Conservation (phyloP, 1,140 invertebrate species). For the Dreissena polymorpha region DNA sequence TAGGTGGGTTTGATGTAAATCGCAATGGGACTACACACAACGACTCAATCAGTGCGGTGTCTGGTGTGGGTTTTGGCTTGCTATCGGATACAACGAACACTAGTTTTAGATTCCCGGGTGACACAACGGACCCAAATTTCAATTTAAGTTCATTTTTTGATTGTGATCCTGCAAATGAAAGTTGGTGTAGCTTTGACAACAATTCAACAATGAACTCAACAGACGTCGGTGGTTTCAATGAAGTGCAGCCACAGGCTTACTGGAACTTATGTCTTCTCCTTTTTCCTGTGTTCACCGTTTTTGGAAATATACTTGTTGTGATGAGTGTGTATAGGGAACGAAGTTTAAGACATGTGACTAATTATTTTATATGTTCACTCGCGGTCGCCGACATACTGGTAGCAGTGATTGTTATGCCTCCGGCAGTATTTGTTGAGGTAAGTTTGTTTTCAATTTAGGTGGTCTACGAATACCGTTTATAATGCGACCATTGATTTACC, state of each 20-base stretch:
- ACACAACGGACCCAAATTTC: constrained; percentile 39
- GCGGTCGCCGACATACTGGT: constrained; percentile 98
- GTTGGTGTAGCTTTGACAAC: constrained; percentile 17
- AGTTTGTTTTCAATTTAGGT: constrained; percentile 78
- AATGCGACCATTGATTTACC: background rate
- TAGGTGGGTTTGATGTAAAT: background rate
- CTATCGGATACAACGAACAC: constrained; percentile 51
- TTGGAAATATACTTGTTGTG: constrained; percentile 98
- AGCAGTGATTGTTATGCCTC: constrained; percentile 98
- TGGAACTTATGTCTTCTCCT: constrained; percentile 93
- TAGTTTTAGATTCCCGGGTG: constrained; percentile 4
- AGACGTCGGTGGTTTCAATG: constrained; percentile 1
- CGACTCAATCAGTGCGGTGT: background rate
- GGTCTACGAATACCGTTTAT: background rate
- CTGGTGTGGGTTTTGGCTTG: constrained; percentile 23
- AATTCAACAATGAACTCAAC: constrained; percentile 4
- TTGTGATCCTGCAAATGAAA: constrained; percentile 48
- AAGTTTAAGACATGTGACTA: constrained; percentile 92
- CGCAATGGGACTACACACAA: background rate
- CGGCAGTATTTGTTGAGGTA: constrained; percentile 97
- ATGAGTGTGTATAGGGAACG: constrained; percentile 94
- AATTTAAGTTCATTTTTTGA: constrained; percentile 40
- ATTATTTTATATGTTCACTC: constrained; percentile 98
- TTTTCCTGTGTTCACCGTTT: constrained; percentile 95
- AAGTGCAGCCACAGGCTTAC: constrained; percentile 81